Evolutionary conservation across 2,113 vertebrate species (phyloP), one percentile per base, ranked within the genome.

Genomic region (Nanger granti): DNA sequence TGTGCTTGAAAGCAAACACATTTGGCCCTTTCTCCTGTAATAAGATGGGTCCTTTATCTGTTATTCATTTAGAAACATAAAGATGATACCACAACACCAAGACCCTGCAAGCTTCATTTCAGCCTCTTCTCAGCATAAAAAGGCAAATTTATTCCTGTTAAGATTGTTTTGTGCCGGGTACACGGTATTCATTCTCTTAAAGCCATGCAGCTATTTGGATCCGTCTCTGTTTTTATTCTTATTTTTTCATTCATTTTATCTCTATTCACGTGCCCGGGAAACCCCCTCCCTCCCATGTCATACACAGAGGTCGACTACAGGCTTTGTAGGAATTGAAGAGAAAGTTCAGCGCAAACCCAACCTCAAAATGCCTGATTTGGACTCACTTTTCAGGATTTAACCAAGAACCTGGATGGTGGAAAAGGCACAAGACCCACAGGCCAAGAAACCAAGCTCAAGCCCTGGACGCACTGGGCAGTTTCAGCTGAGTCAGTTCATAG

Each of bases 21-120:
- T 98, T 98, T 98, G 97, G 95, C 90, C 97, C 91, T 47, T 98
- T 98, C 98, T 97, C 97, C 98, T 94, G 87, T 98, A 98, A 98
- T 98, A 98, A 98, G 98, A 97, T 57, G 93, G 98, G 98, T 98
- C 97, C 97, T 98, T 98, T 98, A 98, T 98, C 97, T 98, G 94
- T 98, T 98, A 98, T 98, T 98, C 98, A 98, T 97, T 97, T 95
- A 97, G 95, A 95, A 98, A 88, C 95, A 98, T 98, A 94, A 98
- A 97, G 97, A 98, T 98, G 98, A 98, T 97, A 94, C 95, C 1
- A 84, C 96, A 98, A 98, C 98, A 97, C 93, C 34, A 31, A 79
- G 94, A 96, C 97, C 97, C 94, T 6, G 4, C 15, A 18, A 83
- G 97, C 97, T 97, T 98, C 97, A 90, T 98, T 98, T 98, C 98